These are phyloP conservation scores for Onychomys torridus DNA, from an alignment of 2,797 vertebrate genomes.

Conservation along the genomic window DNA sequence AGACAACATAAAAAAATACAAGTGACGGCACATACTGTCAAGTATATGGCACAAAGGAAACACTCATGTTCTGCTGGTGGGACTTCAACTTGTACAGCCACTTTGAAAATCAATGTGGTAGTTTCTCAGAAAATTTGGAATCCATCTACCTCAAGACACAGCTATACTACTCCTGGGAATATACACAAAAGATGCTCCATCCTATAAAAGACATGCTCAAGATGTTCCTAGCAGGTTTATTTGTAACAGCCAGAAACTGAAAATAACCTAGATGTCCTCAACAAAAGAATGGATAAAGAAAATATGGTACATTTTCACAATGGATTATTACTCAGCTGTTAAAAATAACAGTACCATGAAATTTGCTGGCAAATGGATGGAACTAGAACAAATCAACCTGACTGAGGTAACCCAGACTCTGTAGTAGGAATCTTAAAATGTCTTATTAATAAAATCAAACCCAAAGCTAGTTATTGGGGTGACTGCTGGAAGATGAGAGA, in stretches of 20 bases:
- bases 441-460: too few relatives aligned
- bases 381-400: background rate
- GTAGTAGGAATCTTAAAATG: too few relatives aligned
- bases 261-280: background rate
- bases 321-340: background rate
- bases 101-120: background rate
- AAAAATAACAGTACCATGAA: background rate
- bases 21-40: background rate
- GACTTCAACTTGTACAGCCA: background rate
- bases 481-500: too few relatives aligned
- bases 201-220: background rate
- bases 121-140: background rate
- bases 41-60: background rate
- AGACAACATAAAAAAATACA: background rate
- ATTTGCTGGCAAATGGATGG: background rate
- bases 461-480: too few relatives aligned
- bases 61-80: background rate
- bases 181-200: background rate
- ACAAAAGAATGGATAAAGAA: too few relatives aligned
- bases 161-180: background rate
- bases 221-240: background rate
- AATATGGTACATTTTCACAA: background rate
- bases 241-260: background rate
- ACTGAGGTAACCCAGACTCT: background rate
- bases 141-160: background rate